Percentiles rank a stretch among this genome's conserved stretches.
These are phyloP conservation scores for Danaus melanippus DNA, from an alignment of 1,140 invertebrate genomes.

Conservation along the genomic window DNA sequence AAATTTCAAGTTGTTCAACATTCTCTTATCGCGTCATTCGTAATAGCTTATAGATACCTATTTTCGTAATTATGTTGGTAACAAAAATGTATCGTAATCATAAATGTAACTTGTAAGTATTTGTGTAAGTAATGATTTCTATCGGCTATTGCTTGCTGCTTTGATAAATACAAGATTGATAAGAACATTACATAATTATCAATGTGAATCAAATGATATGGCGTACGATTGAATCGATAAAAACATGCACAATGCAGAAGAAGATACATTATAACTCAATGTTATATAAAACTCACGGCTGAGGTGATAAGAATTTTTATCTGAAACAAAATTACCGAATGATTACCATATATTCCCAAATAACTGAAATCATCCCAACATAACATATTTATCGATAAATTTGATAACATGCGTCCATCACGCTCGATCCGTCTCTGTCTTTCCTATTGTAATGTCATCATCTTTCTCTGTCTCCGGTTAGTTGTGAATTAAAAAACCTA, in stretches of 20 bases:
- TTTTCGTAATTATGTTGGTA: too few species aligned
- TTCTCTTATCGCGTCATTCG: too few species aligned
- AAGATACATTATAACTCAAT: background rate
- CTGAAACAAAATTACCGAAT: conserved; percentile 16
- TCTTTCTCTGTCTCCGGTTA: conserved; percentile 31
- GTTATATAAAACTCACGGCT: background rate
- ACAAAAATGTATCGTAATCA: too few species aligned
- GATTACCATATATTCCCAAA: too few species aligned
- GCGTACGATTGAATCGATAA: too few species aligned
- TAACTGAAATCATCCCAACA: conserved; percentile 7
- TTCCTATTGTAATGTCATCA: conserved; percentile 14
- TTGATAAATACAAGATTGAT: conserved; percentile 18
- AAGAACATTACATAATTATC: conserved; percentile 8
- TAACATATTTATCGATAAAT: conserved; percentile 22
- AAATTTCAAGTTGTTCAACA: too few species aligned
- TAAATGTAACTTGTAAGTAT: conserved; percentile 13
- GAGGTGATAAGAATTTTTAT: conserved; percentile 2
- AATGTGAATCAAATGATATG: background rate
- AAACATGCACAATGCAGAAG: too few species aligned
- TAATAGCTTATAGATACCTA: too few species aligned
- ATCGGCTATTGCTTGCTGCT: conserved; percentile 17
- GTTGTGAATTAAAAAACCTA: conserved; percentile 38
- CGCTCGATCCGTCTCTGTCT: conserved; percentile 28
- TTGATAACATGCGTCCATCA: conserved; percentile 39
- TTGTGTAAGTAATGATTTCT: conserved; percentile 3